These are phyloP conservation scores for Chiloscyllium plagiosum DNA, from an alignment of 2,113 vertebrate genomes.

Conservation along the genomic window DNA sequence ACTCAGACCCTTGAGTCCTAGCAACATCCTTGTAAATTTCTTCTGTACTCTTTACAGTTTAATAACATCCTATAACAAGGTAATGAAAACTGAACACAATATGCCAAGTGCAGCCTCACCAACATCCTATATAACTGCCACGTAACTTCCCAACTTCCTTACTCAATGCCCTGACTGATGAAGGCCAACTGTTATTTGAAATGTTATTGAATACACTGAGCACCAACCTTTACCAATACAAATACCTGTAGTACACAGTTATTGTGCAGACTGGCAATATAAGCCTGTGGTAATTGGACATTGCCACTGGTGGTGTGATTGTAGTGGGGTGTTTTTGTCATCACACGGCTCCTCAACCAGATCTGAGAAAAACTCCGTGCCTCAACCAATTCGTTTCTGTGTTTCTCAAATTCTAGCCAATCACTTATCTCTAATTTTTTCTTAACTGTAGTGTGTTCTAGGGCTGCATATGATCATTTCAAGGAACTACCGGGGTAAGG, in stretches of 20 bases:
- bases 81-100: too few relatives aligned
- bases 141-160: too few relatives aligned
- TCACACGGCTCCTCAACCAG: background rate
- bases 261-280: background rate
- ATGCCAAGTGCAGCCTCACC: too few relatives aligned
- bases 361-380: background rate
- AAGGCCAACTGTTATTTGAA: background rate
- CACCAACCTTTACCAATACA: background rate
- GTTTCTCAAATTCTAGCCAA: background rate
- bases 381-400: background rate
- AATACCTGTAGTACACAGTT: background rate
- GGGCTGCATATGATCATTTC: background rate
- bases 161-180: too few relatives aligned
- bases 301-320: background rate
- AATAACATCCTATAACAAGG: too few relatives aligned
- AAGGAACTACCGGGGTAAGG: background rate
- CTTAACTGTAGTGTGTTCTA: background rate
- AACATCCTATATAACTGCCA: too few relatives aligned
- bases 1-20: too few relatives aligned
- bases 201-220: background rate
- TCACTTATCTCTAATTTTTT: background rate
- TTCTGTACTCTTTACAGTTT: too few relatives aligned
- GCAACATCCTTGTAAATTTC: too few relatives aligned
- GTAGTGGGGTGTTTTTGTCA: background rate
- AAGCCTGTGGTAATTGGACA: background rate